Conservation (phyloP, 2,888 invertebrate genomes). For the Epirrhoe alternata region DNA sequence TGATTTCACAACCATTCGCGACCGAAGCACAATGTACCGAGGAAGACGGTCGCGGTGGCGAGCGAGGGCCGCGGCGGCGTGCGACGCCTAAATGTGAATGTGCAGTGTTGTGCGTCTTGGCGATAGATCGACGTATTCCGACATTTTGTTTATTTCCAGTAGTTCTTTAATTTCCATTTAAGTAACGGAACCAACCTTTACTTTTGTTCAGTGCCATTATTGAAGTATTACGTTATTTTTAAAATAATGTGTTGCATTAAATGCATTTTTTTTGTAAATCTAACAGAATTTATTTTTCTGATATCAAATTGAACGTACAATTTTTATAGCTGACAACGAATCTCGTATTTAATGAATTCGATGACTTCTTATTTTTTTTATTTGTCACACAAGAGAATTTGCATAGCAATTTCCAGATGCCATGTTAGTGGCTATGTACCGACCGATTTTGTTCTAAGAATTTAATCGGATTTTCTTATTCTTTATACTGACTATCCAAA, state of each 20-base stretch:
- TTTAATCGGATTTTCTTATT: conserved; percentile 42
- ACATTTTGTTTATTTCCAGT: conserved; percentile 52
- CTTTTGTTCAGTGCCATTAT: conserved; percentile 81
- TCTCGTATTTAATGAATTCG: conserved; percentile 68
- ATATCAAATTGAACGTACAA: conserved; percentile 55
- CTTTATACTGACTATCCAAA: conserved; percentile 39
- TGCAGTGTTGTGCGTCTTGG: conserved; percentile 71
- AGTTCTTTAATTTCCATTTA: conserved; percentile 59
- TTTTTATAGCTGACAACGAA: conserved; percentile 70
- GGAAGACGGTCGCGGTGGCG: background rate
- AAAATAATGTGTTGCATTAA: conserved; percentile 81
- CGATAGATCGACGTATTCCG: conserved; percentile 63
- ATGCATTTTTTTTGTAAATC: conserved; percentile 69
- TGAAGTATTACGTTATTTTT: conserved; percentile 81
- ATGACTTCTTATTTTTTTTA: conserved; percentile 57
- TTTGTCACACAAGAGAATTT: conserved; percentile 61
- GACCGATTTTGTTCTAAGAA: conserved; percentile 66
- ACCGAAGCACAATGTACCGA: conserved; percentile 8
- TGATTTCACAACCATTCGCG: conserved; percentile 10
- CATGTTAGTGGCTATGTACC: conserved; percentile 36
- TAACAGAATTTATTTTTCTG: conserved; percentile 55
- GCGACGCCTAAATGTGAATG: conserved; percentile 46
- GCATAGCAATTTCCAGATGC: conserved; percentile 71
- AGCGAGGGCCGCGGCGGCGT: conserved; percentile 42
- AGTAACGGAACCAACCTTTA: conserved; percentile 63